Evolutionary conservation across 2,797 vertebrate species (phyloP).

Genomic region (Poecilia wingei): DNA sequence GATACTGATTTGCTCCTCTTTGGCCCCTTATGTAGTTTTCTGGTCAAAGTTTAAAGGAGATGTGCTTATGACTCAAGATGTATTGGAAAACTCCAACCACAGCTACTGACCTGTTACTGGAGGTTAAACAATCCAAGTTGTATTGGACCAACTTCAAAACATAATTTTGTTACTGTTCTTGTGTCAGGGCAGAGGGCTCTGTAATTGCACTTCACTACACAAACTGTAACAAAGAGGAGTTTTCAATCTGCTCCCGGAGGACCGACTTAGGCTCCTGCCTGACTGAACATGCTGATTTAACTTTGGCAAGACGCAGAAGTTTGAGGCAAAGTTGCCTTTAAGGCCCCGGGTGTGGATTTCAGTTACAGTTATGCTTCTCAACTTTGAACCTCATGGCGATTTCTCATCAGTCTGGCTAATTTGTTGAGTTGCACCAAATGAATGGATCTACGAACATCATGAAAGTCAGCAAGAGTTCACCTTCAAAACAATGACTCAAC

Average conservation of each 20-base stretch:
- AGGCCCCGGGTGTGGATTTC: conserved; percentile 24
- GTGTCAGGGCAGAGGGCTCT: conserved; percentile 37
- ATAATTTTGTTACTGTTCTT: conserved; percentile 53
- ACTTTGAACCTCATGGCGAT: conserved; percentile 36
- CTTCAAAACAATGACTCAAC: conserved; percentile 46
- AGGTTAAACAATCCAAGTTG: conserved; percentile 41
- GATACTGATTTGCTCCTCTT: conserved; percentile 30
- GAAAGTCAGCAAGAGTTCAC: conserved; percentile 49
- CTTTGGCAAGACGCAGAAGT: conserved; percentile 18
- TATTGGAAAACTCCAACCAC: conserved; percentile 2
- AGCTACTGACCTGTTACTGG: conserved; percentile 31
- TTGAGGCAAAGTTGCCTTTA: conserved; percentile 30
- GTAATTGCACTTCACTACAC: conserved; percentile 49
- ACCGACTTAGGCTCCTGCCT: conserved; percentile 18
- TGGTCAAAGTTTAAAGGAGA: conserved; percentile 9
- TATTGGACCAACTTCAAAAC: conserved; percentile 32
- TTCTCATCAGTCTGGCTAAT: conserved; percentile 49
- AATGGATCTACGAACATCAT: conserved; percentile 62
- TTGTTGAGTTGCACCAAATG: conserved; percentile 46
- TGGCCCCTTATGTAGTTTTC: conserved; percentile 12
- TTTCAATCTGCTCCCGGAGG: conserved; percentile 26
- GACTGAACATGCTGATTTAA: conserved; percentile 45
- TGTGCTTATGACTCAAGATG: conserved; percentile 4
- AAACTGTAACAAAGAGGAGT: conserved; percentile 20
- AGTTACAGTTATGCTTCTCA: conserved; percentile 10